These are phyloP conservation scores for Malurus cyaneus DNA, from an alignment of 2,113 vertebrate genomes.

Conservation along the genomic window DNA sequence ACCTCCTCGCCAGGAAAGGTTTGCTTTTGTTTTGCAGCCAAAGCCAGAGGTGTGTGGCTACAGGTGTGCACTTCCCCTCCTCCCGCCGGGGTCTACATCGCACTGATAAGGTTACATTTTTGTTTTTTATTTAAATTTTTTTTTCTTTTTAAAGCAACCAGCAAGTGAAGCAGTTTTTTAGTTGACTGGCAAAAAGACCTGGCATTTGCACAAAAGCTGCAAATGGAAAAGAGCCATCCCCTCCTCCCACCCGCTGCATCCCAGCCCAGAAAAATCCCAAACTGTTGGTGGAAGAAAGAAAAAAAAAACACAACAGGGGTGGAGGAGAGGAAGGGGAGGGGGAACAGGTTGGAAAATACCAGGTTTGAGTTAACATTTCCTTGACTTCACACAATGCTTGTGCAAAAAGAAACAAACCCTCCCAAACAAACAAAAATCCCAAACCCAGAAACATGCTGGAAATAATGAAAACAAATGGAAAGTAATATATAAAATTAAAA, in stretches of 20 bases:
- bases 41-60: slow-evolving; percentile 52
- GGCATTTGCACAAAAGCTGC: slow-evolving; percentile 72
- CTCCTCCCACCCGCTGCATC: slow-evolving; percentile 41
- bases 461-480: slow-evolving; percentile 68
- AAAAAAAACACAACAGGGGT: neutral
- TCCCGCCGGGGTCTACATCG: slow-evolving; percentile 38
- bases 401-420: slow-evolving; percentile 45
- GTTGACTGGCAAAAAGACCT: slow-evolving; percentile 70
- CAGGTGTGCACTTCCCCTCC: slow-evolving; percentile 76
- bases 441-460: slow-evolving; percentile 70
- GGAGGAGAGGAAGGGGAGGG: slow-evolving; percentile 42
- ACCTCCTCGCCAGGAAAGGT: neutral
- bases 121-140: neutral
- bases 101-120: slow-evolving; percentile 73
- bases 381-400: slow-evolving; percentile 72
- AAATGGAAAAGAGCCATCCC: slow-evolving; percentile 70
- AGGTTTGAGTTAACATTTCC: slow-evolving; percentile 42
- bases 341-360: slow-evolving; percentile 55
- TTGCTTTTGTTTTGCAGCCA: slow-evolving; percentile 38
- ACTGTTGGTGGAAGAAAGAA: slow-evolving; percentile 43
- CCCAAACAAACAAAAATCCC: neutral
- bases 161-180: slow-evolving; percentile 61
- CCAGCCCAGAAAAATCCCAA: slow-evolving; percentile 59
- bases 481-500: slow-evolving; percentile 77
- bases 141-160: slow-evolving; percentile 54